Conservation (phyloP, 2,797 vertebrate genomes). For the Falco concolor region DNA sequence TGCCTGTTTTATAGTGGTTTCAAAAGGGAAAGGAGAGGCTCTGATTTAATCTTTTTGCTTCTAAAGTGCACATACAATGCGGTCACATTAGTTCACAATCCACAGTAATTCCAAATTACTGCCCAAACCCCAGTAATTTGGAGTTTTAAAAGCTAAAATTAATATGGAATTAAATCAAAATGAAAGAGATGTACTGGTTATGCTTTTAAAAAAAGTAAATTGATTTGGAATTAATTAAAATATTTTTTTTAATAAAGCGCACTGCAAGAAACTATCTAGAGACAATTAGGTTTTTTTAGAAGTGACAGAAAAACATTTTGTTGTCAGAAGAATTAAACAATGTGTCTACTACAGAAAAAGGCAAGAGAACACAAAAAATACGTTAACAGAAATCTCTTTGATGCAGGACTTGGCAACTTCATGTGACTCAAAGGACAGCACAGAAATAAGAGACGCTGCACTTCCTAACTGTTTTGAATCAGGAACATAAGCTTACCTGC, state of each 20-base stretch:
- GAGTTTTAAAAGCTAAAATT: background rate
- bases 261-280: background rate
- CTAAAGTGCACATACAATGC: background rate
- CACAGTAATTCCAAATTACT: background rate
- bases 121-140: background rate
- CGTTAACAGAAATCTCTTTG: background rate
- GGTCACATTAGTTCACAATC: background rate
- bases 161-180: background rate
- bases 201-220: background rate
- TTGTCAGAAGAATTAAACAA: background rate
- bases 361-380: background rate
- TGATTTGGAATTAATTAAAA: background rate
- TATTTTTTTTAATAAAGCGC: background rate
- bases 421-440: background rate
- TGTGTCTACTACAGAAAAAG: background rate
- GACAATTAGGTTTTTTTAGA: background rate
- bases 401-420: background rate
- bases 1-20: background rate
- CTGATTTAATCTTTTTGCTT: background rate
- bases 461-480: background rate
- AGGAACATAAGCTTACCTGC: slow-evolving; percentile 74
- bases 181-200: background rate
- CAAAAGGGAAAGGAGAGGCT: background rate
- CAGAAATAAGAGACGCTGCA: background rate
- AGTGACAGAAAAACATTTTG: background rate